Percentiles rank a stretch among this genome's conserved stretches.
These are phyloP conservation scores for Zonitis immaculata DNA, from an alignment of 2,888 invertebrate species.

Conservation along the genomic window DNA sequence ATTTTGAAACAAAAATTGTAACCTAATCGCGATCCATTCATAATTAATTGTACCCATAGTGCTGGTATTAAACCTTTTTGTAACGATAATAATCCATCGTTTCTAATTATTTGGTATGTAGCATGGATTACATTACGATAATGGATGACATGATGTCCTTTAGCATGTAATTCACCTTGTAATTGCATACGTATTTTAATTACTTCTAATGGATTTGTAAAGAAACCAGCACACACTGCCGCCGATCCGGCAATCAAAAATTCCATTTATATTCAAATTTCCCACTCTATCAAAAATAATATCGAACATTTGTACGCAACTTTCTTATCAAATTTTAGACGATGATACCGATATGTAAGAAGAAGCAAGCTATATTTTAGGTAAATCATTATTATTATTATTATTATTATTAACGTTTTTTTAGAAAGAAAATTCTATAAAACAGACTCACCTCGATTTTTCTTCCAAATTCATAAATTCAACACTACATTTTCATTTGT, in stretches of 20 bases:
- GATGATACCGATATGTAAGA: neutral
- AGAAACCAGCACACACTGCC: conserved; percentile 63
- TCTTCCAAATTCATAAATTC: no score
- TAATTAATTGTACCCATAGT: conserved; percentile 70
- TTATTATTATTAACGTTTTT: no score
- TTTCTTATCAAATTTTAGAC: no score
- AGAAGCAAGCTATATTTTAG: neutral
- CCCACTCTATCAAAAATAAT: no score
- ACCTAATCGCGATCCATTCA: conserved; percentile 57
- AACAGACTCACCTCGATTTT: no score
- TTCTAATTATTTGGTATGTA: conserved; percentile 42
- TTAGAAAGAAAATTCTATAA: no score
- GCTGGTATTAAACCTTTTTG: conserved; percentile 80
- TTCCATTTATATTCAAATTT: conserved; percentile 33
- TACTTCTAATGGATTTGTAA: conserved; percentile 88
- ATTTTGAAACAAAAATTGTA: conserved; percentile 9
- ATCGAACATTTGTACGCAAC: no score
- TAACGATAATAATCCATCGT: conserved; percentile 71
- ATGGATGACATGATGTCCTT: conserved; percentile 58
- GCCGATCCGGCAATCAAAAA: conserved; percentile 53
- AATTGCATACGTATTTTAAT: conserved; percentile 85
- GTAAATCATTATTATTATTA: no score
- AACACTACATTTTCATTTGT: neutral
- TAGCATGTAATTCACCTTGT: conserved; percentile 56
- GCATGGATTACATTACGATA: conserved; percentile 80